These are phyloP conservation scores for Catocala sponsa DNA, from an alignment of 2,888 invertebrate species.

Conservation along the genomic window DNA sequence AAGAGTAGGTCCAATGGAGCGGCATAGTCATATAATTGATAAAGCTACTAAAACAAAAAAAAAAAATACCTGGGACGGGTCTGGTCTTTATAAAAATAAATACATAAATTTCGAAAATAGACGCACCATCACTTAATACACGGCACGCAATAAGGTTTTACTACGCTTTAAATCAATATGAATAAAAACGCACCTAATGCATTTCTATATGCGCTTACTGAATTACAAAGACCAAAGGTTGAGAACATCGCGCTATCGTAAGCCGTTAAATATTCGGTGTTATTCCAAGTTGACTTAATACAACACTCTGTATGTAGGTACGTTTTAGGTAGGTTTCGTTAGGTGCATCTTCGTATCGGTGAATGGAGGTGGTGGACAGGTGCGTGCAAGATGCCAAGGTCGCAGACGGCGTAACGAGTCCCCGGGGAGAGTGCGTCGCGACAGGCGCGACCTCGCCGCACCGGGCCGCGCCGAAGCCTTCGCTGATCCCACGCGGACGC, in stretches of 20 bases:
- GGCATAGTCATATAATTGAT: too few species aligned
- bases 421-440: slow-evolving; percentile 45
- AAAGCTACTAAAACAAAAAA: too few species aligned
- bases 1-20: too few species aligned
- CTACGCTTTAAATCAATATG: slow-evolving; percentile 17
- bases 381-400: slow-evolving; percentile 66
- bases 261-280: slow-evolving; percentile 4
- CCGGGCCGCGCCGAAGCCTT: slow-evolving; percentile 12
- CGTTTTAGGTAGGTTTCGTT: too few species aligned
- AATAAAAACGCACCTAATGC: slow-evolving; percentile 30
- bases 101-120: too few species aligned
- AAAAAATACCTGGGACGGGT: too few species aligned
- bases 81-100: too few species aligned
- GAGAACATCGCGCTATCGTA: slow-evolving; percentile 24
- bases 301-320: too few species aligned
- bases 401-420: slow-evolving; percentile 60
- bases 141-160: slow-evolving; percentile 27
- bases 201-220: slow-evolving; percentile 17
- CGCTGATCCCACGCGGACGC: too few species aligned
- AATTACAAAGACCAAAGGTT: slow-evolving; percentile 2
- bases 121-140: too few species aligned
- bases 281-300: not conserved
- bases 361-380: slow-evolving; percentile 55
- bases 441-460: slow-evolving; percentile 8
- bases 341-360: slow-evolving; percentile 12